Conservation (phyloP, 2,113 vertebrate genomes). For the Chloropsis hardwickii region DNA sequence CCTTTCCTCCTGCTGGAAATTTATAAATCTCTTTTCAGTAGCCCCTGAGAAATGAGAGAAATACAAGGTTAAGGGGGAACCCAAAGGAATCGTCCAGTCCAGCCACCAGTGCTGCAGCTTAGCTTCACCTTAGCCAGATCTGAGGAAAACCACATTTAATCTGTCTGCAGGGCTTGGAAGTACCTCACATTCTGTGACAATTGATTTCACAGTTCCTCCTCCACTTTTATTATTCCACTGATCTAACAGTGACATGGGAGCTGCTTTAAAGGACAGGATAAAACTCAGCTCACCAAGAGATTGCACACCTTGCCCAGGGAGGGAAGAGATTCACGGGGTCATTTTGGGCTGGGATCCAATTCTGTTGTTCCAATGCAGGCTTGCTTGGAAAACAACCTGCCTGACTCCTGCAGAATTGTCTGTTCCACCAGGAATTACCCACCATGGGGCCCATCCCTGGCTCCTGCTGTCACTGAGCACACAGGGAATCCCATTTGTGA, state of each 20-base stretch:
- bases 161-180: background rate
- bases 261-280: background rate
- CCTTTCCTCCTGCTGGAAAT: background rate
- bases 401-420: background rate
- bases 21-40: background rate
- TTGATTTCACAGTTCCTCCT: background rate
- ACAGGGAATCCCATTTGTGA: background rate
- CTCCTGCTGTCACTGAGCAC: background rate
- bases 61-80: background rate
- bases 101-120: background rate
- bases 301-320: background rate
- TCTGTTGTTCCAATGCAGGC: background rate
- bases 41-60: background rate
- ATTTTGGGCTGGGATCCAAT: background rate
- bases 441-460: rapidly evolving
- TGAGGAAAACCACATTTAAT: background rate
- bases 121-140: background rate
- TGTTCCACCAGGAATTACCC: background rate
- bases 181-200: background rate
- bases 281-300: background rate
- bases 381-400: background rate
- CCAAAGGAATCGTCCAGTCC: background rate
- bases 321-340: background rate
- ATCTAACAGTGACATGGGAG: background rate
- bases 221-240: background rate